phyloP scores from a whole-genome alignment of 2,797 vertebrate species.

The Trichosurus vulpecula region DNA sequence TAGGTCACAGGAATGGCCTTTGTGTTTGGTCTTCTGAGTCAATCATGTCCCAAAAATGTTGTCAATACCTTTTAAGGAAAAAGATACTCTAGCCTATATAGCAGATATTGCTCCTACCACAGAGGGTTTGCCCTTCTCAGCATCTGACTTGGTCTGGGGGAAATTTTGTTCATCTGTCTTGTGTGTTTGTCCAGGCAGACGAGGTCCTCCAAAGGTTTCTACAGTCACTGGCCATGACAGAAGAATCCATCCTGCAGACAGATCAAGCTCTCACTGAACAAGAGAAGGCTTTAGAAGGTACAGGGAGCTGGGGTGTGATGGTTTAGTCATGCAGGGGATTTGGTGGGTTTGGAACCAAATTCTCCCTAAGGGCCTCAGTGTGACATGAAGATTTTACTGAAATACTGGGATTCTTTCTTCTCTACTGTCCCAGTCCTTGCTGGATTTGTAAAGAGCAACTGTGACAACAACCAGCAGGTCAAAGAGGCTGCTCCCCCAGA shows the following conservation, averaged over 20 bases:
- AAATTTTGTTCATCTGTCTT: neutral
- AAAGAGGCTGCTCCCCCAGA: neutral
- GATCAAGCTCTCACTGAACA: constrained; percentile 62
- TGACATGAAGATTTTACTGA: neutral
- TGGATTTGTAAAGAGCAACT: neutral
- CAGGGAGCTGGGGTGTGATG: neutral
- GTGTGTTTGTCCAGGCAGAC: constrained; percentile 57
- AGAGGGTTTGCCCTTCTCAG: neutral
- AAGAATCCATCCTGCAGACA: constrained; percentile 42
- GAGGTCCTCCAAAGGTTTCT: constrained; percentile 70
- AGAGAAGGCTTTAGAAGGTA: constrained; percentile 61
- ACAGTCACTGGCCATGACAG: constrained; percentile 28
- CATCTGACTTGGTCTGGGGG: neutral
- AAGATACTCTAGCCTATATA: neutral
- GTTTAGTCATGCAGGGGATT: neutral
- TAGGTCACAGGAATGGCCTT: neutral
- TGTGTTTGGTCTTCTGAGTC: neutral
- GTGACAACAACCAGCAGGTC: neutral
- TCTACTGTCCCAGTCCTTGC: neutral
- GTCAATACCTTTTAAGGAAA: neutral
- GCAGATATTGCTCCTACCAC: neutral
- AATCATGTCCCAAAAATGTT: neutral
- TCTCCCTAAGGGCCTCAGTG: neutral
- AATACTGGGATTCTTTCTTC: neutral
- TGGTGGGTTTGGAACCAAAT: neutral